A percentile compares a stretch with the other conserved stretches of the same genome.
phyloP scores from a whole-genome alignment of 2,797 vertebrate species.

The Stomatorhinus walkeri region DNA sequence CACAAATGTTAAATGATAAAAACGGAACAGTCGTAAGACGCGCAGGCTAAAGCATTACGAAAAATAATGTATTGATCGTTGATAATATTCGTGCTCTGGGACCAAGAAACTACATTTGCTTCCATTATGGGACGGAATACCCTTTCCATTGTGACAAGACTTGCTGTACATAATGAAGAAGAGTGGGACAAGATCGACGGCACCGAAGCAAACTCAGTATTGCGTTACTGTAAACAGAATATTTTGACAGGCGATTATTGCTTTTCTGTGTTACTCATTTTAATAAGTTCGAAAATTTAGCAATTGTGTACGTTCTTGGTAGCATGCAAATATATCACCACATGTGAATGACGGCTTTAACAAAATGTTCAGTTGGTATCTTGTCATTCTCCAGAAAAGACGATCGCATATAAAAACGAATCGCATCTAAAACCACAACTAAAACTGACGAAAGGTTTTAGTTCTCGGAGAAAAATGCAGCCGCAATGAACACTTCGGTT shows the following conservation, averaged over 20 bases:
- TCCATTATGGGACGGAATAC: background rate
- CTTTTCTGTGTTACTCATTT: background rate
- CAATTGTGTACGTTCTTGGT: background rate
- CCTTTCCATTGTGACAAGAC: background rate
- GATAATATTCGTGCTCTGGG: background rate
- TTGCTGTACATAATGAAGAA: background rate
- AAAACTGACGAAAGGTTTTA: background rate
- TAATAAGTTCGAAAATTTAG: background rate
- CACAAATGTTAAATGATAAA: background rate
- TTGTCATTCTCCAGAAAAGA: background rate
- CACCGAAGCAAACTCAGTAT: background rate
- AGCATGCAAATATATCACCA: background rate
- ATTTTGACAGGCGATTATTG: background rate
- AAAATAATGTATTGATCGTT: background rate
- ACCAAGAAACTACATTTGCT: background rate
- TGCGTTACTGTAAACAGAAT: background rate
- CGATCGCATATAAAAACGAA: background rate
- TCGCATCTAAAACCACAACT: background rate
- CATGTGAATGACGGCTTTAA: background rate
- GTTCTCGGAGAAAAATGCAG: background rate
- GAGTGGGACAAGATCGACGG: background rate
- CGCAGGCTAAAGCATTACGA: background rate
- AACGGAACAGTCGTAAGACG: background rate
- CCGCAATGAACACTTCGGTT: background rate
- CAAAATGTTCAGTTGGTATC: background rate